A percentile compares a stretch with the other conserved stretches of the same genome.
phyloP scores from a whole-genome alignment of 2,888 invertebrate genomes.

The Parnassius mnemosyne region DNA sequence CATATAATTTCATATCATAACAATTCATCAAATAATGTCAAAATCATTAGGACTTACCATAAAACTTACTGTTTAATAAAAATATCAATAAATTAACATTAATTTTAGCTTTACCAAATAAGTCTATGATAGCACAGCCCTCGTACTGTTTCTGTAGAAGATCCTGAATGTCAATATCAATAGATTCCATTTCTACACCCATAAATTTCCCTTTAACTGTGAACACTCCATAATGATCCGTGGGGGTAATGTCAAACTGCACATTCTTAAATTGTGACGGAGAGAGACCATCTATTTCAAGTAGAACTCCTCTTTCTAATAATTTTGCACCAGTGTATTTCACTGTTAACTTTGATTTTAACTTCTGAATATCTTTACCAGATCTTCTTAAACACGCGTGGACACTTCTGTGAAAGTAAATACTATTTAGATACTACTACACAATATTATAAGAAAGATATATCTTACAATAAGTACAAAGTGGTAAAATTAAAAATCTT shows the following conservation, averaged over 20 bases:
- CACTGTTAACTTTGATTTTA: slow-evolving; percentile 80
- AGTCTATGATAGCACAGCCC: slow-evolving; percentile 86
- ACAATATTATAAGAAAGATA: too few species aligned
- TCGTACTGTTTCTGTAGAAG: slow-evolving; percentile 88
- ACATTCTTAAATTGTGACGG: slow-evolving; percentile 87
- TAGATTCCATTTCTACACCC: slow-evolving; percentile 87
- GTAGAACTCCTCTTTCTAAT: slow-evolving; percentile 85
- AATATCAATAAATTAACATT: slow-evolving; percentile 88
- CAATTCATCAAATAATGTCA: not conserved
- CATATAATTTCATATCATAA: slow-evolving; percentile 3
- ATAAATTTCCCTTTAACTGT: slow-evolving; percentile 86
- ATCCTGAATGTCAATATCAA: slow-evolving; percentile 86
- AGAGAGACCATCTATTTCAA: slow-evolving; percentile 85
- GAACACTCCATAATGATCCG: slow-evolving; percentile 84
- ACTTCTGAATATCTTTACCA: slow-evolving; percentile 74
- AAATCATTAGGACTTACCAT: slow-evolving; percentile 73
- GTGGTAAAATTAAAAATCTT: too few species aligned
- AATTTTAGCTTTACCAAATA: slow-evolving; percentile 89
- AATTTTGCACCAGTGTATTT: slow-evolving; percentile 86
- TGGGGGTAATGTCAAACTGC: slow-evolving; percentile 86
- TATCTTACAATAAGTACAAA: too few species aligned
- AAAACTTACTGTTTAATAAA: slow-evolving; percentile 88
- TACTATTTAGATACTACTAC: not conserved
- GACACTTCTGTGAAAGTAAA: slow-evolving; percentile 69
- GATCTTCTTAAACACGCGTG: slow-evolving; percentile 74